Base-by-base conservation (phyloP, 2,797 vertebrate genomes). In the Sitta carolinensis region DNA sequence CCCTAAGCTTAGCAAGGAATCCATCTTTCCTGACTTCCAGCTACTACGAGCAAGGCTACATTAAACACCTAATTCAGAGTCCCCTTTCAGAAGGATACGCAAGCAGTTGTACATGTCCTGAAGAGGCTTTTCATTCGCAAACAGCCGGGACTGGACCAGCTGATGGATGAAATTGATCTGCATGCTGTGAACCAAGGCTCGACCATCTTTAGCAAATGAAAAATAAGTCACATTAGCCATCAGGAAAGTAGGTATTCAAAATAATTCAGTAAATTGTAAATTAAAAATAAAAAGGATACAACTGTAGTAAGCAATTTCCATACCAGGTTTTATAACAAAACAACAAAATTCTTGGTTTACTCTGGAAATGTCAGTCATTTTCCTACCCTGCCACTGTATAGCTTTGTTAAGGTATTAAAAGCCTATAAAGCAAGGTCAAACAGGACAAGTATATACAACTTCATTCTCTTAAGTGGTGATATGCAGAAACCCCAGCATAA, bases 51-150 rank as follows among this genome's bases (percentile, higher is more conserved):
- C 51, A 80, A 91, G 59, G 43, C 74, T 29, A 58, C 16, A 32
- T 9, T 20, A 32, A 32, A 61, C 27, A 52, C 19, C 16, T 73
- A 47, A n/a, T 32, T 84, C 38, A 62, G 68, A 80, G 88, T 20
- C 20, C 87, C 80, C 94, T 90, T 93, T 91, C 74, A 93, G 63
- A 97, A 99, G 99, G 99, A 99, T 99, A 99, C 99, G 99, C 89
- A 99, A 96, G 96, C 99, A 99, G 98, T 97, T 99, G 98, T 99
- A 99, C 99, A 99, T 99, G 97, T 99, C 99, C 97, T 99, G 99
- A 74, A 99, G 98, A 22, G 99, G 99, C 91, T 99, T 99, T 93
- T 99, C 99, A 97, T 99, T 99, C 76, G 99, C 99, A 97, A 99
- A 99, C 55, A 99, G 98, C n/a, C 99, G 98, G 17, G 99, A 99